These are phyloP conservation scores for Micropoecilia bifurca DNA, from an alignment of 2,797 vertebrate genomes.

Conservation along the genomic window DNA sequence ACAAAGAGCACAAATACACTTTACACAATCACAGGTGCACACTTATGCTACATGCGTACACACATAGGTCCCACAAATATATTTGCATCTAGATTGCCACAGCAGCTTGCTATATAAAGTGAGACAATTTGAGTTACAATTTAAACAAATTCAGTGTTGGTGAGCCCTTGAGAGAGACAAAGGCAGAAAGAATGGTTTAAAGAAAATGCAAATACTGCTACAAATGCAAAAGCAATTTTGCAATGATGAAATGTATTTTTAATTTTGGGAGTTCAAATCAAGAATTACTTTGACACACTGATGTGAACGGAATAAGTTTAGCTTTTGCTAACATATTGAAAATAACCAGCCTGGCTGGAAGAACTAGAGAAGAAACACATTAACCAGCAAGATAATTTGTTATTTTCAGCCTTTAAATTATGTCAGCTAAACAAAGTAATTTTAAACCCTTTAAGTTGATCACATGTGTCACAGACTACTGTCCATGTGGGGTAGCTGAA, in stretches of 20 bases:
- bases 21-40: slow-evolving; percentile 34
- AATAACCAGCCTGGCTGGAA: background rate
- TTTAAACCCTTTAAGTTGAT: background rate
- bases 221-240: slow-evolving; percentile 86
- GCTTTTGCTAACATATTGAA: slow-evolving; percentile 34
- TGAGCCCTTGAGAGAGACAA: slow-evolving; percentile 78
- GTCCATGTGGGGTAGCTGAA: background rate
- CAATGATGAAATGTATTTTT: slow-evolving; percentile 83
- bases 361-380: background rate
- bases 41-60: slow-evolving; percentile 17
- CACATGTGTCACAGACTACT: background rate
- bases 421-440: background rate
- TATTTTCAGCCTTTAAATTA: background rate
- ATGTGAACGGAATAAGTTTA: slow-evolving; percentile 54
- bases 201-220: slow-evolving; percentile 83
- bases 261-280: slow-evolving; percentile 89
- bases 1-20: slow-evolving; percentile 84
- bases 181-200: slow-evolving; percentile 55
- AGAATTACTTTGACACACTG: slow-evolving; percentile 79
- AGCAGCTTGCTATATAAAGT: slow-evolving; percentile 63
- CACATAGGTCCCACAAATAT: slow-evolving; percentile 14
- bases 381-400: background rate
- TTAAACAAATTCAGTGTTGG: slow-evolving; percentile 84
- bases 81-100: slow-evolving; percentile 77
- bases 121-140: slow-evolving; percentile 73